Base-by-base conservation (phyloP, 2,113 vertebrate genomes). In the Salvelinus alpinus region DNA sequence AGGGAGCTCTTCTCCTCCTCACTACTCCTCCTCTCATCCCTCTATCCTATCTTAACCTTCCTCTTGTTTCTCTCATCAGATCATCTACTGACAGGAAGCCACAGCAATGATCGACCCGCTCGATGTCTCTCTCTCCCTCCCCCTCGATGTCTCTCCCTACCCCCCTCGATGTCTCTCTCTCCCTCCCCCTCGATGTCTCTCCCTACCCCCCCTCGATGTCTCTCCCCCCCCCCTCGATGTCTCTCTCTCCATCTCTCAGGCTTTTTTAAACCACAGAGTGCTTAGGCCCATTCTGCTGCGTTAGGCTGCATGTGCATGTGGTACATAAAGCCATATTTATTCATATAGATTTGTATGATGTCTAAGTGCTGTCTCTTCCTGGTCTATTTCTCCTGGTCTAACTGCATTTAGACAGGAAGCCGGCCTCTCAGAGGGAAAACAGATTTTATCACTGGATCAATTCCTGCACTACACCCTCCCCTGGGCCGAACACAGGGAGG, bases 341-440 rank as follows among this genome's bases (percentile, higher is more conserved):
- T 80, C 81, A 84, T 82, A 78, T 77, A 85, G 84, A 85, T 51
- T 80, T 78, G 84, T 62, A 84, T 79, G 78, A 80, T 80, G 79
- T 88, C 87, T 89, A 83, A 88, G 87, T 86, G 80, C 89, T 89
- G 76, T 87, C 82, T 83, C 82, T 86, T 91, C 82, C 80, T 85
- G 76, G 66, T 85, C 84, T 84, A 82, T 88, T 82, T 86, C 84
- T 86, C 2, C 77, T 73, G 85, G 80, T 80, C 88, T 81, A 86
- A 83, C 88, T 87, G 86, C 88, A 87, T 90, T 91, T 91, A 91
- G 76, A 80, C 88, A 90, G 90, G 91, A 92, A 90, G 89, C 75
- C 2, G 76, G 18, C 54, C 81, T 88, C 89, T 87, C 87, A 14
- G 75, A 85, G 3, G 16, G 16, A 44, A 44, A 57, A 0, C 79